These are phyloP conservation scores for Aproaerema taeniolella DNA, from an alignment of 2,888 invertebrate species.

Conservation along the genomic window DNA sequence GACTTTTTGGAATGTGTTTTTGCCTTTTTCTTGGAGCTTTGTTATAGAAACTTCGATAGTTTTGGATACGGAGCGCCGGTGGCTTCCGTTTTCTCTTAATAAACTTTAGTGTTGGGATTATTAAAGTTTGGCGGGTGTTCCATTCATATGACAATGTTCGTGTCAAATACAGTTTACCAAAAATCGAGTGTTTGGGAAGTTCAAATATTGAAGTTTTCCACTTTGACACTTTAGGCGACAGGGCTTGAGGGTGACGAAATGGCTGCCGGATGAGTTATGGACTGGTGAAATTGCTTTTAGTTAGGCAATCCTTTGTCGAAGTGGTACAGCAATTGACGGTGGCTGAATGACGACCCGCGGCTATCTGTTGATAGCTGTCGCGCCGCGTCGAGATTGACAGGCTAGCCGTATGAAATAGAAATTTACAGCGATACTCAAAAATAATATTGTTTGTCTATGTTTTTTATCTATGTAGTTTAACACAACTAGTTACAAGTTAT, in stretches of 20 bases:
- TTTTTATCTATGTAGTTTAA: too few relatives aligned
- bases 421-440: constrained; percentile 39
- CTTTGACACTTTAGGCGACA: constrained; percentile 15
- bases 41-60: constrained; percentile 58
- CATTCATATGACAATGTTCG: constrained; percentile 26
- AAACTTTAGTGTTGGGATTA: constrained; percentile 39
- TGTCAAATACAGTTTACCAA: constrained; percentile 21
- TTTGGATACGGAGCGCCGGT: constrained; percentile 46
- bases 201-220: constrained; percentile 23
- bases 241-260: constrained; percentile 21
- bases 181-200: constrained; percentile 16
- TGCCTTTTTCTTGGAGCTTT: constrained; percentile 52
- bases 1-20: constrained; percentile 62
- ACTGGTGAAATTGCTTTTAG: constrained; percentile 43
- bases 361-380: constrained; percentile 51
- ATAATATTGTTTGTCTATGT: too few relatives aligned
- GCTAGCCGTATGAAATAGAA: constrained; percentile 36
- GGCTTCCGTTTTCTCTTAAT: constrained; percentile 41
- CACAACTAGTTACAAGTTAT: too few relatives aligned
- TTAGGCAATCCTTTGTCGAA: constrained; percentile 45
- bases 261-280: constrained; percentile 36
- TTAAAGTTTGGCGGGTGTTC: constrained; percentile 27
- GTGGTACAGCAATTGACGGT: constrained; percentile 29
- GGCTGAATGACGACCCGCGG: constrained; percentile 37
- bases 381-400: constrained; percentile 42